Base-by-base conservation (phyloP, 1,140 invertebrate species). In the Lethrus apterus region DNA sequence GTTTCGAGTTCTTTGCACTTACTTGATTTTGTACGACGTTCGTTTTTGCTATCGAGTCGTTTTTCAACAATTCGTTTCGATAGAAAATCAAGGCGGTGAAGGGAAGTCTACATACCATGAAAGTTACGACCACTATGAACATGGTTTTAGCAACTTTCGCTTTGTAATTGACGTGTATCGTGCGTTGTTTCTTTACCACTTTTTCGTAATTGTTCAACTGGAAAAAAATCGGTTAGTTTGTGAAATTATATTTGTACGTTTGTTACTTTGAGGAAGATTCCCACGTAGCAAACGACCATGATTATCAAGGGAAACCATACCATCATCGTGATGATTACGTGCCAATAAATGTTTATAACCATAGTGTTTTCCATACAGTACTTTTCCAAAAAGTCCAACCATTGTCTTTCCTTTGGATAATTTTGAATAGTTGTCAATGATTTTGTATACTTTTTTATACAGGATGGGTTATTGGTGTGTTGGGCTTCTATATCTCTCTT, bases 221-320 rank as follows among this genome's bases (percentile, higher is more conserved):
- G 20, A 60, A 60, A 51, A 52, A 46, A n/a, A 41, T 7, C 9
- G 19, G 15, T 45, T 14, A 14, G 15, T 21, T 35, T 2, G 34
- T 35, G 10, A 23, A 14, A 20, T 33, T 44, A 30, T 23, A 43
- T 23, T 8, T 43, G n/a, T 24, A 14, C 11, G 5, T 33, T 23
- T 19, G 47, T 59, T 66, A 80, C 78, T 65, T 81, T 81, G 30
- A 74, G 64, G 42, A 83, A 76, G 44, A 83, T 81, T 7, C 76
- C 69, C 2, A 72, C 67, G 50, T 83, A 83, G 54, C 76, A 80
- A 20, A 84, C 59, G 2, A 78, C 64, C 78, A 86, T 84, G 1
- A 83, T 70, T 0, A 70, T 63, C 1, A 86, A 60, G 0, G 84
- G 84, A 13, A 83, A 56, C 81, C 83, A 86, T 0, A 86, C 81